Percentiles rank a stretch among this genome's conserved stretches.
phyloP scores from a whole-genome alignment of 2,797 vertebrate species.

The Lepidocolaptes lacrymiger region DNA sequence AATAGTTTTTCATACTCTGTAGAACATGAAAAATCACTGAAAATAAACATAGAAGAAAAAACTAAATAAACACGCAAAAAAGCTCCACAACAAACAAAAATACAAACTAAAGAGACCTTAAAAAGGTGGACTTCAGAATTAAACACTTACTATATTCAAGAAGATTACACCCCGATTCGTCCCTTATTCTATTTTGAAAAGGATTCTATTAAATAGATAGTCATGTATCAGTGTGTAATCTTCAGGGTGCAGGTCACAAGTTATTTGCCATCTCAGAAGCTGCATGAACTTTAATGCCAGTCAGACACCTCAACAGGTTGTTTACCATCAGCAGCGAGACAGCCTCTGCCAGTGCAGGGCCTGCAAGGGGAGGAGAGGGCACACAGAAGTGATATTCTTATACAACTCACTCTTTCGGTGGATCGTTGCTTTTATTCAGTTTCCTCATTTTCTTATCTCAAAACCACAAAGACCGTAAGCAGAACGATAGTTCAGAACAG shows the following conservation, averaged over 20 bases:
- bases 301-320: not conserved
- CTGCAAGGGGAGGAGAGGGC: not conserved
- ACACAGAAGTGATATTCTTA: not conserved
- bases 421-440: constrained; percentile 15
- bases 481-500: not conserved
- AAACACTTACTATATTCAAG: not conserved
- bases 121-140: not conserved
- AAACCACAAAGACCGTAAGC: constrained; percentile 39
- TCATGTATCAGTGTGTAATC: fast-evolving
- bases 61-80: not conserved
- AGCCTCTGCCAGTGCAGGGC: not conserved
- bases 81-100: not conserved
- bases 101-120: not conserved
- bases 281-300: not conserved
- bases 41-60: not conserved
- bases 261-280: not conserved
- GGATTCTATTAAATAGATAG: not conserved
- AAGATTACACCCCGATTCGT: not conserved
- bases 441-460: constrained; percentile 56
- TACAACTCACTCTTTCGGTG: not conserved
- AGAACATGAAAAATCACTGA: not conserved
- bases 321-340: not conserved
- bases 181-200: not conserved
- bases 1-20: not conserved
- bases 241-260: not conserved